phyloP scores from a whole-genome alignment of 2,113 vertebrate species.

The Cephalophus harveyi region DNA sequence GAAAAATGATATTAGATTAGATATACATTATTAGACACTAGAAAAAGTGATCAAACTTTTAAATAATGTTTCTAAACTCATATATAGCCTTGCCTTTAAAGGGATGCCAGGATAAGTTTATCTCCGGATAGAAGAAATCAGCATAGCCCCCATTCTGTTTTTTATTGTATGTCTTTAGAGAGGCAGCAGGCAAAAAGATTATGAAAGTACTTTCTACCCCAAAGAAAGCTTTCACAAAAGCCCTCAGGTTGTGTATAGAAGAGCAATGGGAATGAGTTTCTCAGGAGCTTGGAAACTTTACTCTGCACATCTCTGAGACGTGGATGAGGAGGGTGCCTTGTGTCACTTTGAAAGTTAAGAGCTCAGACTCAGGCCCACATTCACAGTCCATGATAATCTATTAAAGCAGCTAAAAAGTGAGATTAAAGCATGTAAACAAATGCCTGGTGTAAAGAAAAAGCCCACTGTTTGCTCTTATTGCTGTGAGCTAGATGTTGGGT shows the following conservation, averaged over 20 bases:
- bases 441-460: neutral
- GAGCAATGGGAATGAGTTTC: neutral
- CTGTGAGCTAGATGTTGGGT: neutral
- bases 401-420: neutral
- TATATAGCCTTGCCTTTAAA: neutral
- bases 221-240: neutral
- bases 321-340: neutral
- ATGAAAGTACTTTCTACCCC: neutral
- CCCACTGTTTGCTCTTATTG: neutral
- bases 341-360: neutral
- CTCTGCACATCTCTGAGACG: neutral
- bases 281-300: neutral
- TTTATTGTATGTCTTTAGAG: neutral
- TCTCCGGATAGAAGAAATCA: neutral
- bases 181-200: neutral
- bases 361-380: neutral
- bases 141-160: neutral
- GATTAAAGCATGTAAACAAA: neutral
- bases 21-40: neutral
- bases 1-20: neutral
- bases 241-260: neutral
- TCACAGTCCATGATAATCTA: neutral
- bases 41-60: neutral
- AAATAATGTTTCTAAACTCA: constrained; percentile 19
- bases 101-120: neutral